Evolutionary conservation across 2,888 invertebrate genomes (phyloP).

Genomic region (Noctua comes): DNA sequence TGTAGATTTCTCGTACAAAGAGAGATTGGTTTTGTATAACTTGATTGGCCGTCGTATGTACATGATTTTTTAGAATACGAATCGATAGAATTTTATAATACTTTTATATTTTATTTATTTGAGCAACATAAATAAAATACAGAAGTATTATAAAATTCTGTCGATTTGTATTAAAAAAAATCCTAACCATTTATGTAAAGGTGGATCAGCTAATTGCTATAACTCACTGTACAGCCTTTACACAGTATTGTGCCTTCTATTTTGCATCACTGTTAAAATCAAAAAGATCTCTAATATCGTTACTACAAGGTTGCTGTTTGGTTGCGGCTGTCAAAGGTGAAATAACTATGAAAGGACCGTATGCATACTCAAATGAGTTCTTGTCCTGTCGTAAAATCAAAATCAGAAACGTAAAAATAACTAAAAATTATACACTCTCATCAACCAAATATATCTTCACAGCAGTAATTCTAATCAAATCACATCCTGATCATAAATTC

Average conservation of each 20-base stretch:
- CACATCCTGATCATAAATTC: neutral
- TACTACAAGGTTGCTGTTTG: neutral
- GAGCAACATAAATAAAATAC: no score
- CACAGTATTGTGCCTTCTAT: neutral
- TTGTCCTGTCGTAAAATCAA: neutral
- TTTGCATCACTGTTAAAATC: neutral
- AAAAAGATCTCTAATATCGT: neutral
- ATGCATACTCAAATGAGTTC: neutral
- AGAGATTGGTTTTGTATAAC: no score
- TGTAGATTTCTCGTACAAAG: no score
- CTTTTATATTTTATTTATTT: no score
- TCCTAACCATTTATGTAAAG: no score
- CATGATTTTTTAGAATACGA: no score
- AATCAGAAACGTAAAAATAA: neutral
- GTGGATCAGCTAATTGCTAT: no score
- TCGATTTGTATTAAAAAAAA: no score
- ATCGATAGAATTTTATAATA: no score
- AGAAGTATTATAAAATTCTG: no score
- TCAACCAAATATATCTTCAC: neutral
- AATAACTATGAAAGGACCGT: no score
- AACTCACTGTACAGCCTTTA: neutral
- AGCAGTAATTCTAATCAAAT: conserved; percentile 4
- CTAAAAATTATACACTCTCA: neutral
- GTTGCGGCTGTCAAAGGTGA: neutral
- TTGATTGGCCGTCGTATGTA: no score